Evolutionary conservation across 2,888 invertebrate species (phyloP).

Genomic region (Therioaphis trifolii): DNA sequence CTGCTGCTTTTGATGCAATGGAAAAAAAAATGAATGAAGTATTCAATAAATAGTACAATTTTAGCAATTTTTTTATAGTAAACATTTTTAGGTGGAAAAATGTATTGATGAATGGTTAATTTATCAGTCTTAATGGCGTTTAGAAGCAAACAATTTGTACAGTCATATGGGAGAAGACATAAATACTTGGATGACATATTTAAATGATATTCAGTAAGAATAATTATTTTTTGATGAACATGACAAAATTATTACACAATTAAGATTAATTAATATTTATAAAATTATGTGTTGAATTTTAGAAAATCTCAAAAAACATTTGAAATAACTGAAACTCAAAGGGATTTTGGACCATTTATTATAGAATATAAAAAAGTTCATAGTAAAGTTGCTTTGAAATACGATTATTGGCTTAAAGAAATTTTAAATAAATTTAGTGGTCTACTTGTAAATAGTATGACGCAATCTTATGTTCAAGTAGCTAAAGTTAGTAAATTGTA

Average conservation of each 20-base stretch:
- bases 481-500: slow-evolving; percentile 72
- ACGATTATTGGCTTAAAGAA: slow-evolving; percentile 99
- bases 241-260: not conserved
- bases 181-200: slow-evolving; percentile 95
- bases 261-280: slow-evolving; percentile 17
- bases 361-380: slow-evolving; percentile 99
- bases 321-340: slow-evolving; percentile 96
- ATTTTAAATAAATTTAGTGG: slow-evolving; percentile 96
- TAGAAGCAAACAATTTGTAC: slow-evolving; percentile 95
- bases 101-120: slow-evolving; percentile 98
- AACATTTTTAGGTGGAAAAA: slow-evolving; percentile 73
- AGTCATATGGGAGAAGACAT: slow-evolving; percentile 93
- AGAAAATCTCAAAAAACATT: slow-evolving; percentile 96
- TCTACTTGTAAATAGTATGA: slow-evolving; percentile 95
- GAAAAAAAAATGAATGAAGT: slow-evolving; percentile 90
- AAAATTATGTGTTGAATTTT: slow-evolving; percentile 55
- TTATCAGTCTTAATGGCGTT: slow-evolving; percentile 98
- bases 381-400: slow-evolving; percentile 98
- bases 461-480: slow-evolving; percentile 89
- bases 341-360: slow-evolving; percentile 95
- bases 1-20: slow-evolving; percentile 91
- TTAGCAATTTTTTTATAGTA: not conserved
- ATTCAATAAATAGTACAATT: not conserved
- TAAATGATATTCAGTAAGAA: slow-evolving; percentile 96
- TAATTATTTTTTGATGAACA: no score